Conservation (phyloP, 2,797 vertebrate genomes). For the Clarias fuscus region DNA sequence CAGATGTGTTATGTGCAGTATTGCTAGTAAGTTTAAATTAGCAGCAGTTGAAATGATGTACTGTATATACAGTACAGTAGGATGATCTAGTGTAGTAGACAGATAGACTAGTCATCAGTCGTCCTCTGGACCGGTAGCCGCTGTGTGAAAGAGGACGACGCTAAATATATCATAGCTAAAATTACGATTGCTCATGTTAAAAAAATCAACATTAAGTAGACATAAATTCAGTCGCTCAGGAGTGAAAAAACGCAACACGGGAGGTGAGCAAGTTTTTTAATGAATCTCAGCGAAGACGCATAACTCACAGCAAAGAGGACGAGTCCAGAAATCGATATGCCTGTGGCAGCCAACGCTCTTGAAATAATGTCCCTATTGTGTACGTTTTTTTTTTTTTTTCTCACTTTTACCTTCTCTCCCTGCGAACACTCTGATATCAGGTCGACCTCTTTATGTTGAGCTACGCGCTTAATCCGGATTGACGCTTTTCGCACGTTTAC, state of each 20-base stretch:
- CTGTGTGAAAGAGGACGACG: too few species aligned
- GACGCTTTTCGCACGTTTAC: conserved; percentile 65
- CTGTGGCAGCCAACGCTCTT: conserved; percentile 54
- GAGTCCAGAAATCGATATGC: conserved; percentile 59
- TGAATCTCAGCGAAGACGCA: conserved; percentile 41
- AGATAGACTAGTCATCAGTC: not conserved
- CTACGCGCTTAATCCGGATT: conserved; percentile 62
- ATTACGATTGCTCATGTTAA: not conserved
- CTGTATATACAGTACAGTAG: too few species aligned
- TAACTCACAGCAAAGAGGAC: conserved; percentile 60
- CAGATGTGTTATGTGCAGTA: too few species aligned
- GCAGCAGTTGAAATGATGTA: not conserved
- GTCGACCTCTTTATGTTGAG: not conserved
- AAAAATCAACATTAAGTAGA: not conserved
- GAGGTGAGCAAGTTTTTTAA: conserved; percentile 11
- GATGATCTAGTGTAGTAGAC: too few species aligned
- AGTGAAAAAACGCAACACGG: not conserved
- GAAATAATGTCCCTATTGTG: conserved; percentile 53
- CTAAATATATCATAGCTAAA: not conserved
- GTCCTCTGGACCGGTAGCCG: not conserved
- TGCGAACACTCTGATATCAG: not conserved
- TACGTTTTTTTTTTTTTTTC: not conserved
- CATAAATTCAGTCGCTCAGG: not conserved
- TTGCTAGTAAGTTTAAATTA: not conserved
- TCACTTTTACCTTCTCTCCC: too few species aligned